phyloP scores from a whole-genome alignment of 2,113 vertebrate species.

The Nyctibius bracteatus region DNA sequence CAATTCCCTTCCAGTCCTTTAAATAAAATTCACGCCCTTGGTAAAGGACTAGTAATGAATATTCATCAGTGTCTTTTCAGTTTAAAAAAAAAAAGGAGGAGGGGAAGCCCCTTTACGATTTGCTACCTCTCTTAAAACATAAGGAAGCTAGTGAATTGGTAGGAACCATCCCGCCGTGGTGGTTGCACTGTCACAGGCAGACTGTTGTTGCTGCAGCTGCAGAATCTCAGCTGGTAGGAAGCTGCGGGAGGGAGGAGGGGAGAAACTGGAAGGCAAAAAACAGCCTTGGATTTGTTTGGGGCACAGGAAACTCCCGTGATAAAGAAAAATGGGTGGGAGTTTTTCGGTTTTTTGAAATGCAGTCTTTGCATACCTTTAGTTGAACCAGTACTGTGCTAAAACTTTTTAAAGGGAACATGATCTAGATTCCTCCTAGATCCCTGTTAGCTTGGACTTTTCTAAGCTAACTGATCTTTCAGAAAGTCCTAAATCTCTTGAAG shows the following conservation, averaged over 20 bases:
- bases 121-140: conserved; percentile 14
- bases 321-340: neutral
- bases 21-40: neutral
- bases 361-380: neutral
- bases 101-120: neutral
- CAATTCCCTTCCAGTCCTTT: neutral
- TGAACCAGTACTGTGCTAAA: neutral
- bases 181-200: conserved; percentile 8
- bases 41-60: neutral
- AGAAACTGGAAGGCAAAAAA: neutral
- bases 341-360: neutral
- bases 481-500: neutral
- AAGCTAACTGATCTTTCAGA: neutral
- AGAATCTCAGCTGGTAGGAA: conserved; percentile 52
- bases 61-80: conserved; percentile 37
- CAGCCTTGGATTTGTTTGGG: conserved; percentile 23
- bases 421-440: neutral
- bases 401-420: neutral
- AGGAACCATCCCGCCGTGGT: neutral
- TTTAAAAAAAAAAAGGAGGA: neutral
- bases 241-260: neutral
- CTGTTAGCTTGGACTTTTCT: neutral
- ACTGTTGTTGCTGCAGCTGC: conserved; percentile 60
- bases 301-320: neutral
- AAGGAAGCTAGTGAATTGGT: neutral